Percentiles rank a stretch among this genome's conserved stretches.
Evolutionary conservation across 2,888 invertebrate genomes (phyloP).

Genomic region (Aleiodes leptofemur): DNA sequence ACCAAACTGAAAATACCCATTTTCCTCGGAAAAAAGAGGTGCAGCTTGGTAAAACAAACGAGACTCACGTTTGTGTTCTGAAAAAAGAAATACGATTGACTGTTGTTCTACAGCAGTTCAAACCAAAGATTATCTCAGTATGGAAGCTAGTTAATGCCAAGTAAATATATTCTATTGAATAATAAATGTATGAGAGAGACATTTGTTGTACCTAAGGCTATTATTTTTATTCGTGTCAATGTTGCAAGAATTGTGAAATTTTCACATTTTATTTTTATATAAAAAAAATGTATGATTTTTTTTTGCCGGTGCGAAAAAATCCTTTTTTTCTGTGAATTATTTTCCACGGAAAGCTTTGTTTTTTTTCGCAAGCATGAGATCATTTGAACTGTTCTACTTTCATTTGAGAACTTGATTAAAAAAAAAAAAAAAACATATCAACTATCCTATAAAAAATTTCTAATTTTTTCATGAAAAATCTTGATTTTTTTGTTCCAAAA

Average conservation of each 20-base stretch:
- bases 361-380: too few relatives aligned
- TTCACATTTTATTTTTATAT: too few relatives aligned
- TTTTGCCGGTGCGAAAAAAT: too few relatives aligned
- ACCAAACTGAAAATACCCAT: not conserved
- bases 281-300: too few relatives aligned
- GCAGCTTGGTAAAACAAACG: constrained; percentile 33
- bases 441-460: too few relatives aligned
- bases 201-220: constrained; percentile 25
- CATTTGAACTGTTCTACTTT: too few relatives aligned
- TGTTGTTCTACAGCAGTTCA: constrained; percentile 25
- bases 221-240: constrained; percentile 26
- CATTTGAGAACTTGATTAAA: too few relatives aligned
- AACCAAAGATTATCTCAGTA: constrained; percentile 36
- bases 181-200: constrained; percentile 9
- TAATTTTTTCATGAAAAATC: not conserved
- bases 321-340: too few relatives aligned
- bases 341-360: too few relatives aligned
- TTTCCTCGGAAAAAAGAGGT: constrained; percentile 25
- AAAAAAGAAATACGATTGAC: constrained; percentile 27
- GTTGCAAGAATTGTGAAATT: constrained; percentile 17
- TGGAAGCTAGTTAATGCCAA: constrained; percentile 33
- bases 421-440: too few relatives aligned
- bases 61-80: constrained; percentile 43
- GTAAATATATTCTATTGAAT: constrained; percentile 41
- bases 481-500: too few relatives aligned